Evolutionary conservation across 2,888 invertebrate genomes (phyloP), one percentile per base, ranked within the genome.

Genomic region (Nomada goodeniana): DNA sequence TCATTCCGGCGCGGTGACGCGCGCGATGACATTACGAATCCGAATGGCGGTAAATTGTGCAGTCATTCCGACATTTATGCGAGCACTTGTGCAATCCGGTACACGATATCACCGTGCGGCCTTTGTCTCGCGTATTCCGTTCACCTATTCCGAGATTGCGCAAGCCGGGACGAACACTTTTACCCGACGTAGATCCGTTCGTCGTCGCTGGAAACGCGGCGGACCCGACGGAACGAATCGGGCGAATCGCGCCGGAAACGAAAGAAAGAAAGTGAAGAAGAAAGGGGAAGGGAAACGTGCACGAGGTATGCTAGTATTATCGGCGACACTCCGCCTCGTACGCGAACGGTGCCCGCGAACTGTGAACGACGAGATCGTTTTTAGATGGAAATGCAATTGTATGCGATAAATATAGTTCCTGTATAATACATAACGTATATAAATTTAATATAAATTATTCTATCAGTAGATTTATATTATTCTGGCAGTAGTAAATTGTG

Each of bases 361-460:
- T 72, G 83, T 73, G 76, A 83, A 74, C 57, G 82, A 55, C 76
- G 86, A 84, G 85, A 84, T 86, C 87, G 88, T 90, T 90, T 89
- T 90, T 89, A 90, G 88, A 85, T 85, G 88, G 80, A 84, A 85
- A 76, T 70, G 75, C 72, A 76, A 74, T 76, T 83, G 64, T 74
- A 77, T 60, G 83, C 83, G 83, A 80, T 80, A 76, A 64, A 84
- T 84, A 91, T 92, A 92, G 91, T 92, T 91, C 91, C 91, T 92
- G 90, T 90, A 90, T 86, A 86, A 91, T 90, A 91, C 85, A 86
- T 84, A 80, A 87, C 85, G 87, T 85, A 85, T 52, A 70, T 76
- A 57, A 71, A 72, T 80, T 80, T 80, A 80, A 80, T 80, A 80
- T 80, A 89, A 92, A 90, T 90, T 86, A 92, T 89, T 80, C 72